Percentiles rank a stretch among this genome's conserved stretches.
phyloP scores from a whole-genome alignment of 2,113 vertebrate species.

The Verasper variegatus region DNA sequence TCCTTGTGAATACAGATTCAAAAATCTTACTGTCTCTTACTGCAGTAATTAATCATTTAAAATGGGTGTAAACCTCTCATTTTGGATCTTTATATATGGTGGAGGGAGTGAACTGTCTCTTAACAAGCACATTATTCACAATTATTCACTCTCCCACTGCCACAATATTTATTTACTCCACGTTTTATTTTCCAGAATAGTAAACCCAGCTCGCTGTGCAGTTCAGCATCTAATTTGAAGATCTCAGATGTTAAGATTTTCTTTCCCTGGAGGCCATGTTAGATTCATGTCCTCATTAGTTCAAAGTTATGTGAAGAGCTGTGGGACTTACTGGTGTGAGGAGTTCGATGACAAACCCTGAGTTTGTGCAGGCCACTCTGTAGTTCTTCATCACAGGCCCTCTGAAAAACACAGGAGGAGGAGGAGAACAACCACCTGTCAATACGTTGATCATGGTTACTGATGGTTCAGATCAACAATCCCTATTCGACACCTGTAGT shows the following conservation, averaged over 20 bases:
- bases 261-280: too few relatives aligned
- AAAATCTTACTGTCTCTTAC: too few relatives aligned
- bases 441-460: background rate
- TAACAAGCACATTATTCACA: background rate
- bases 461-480: too few relatives aligned
- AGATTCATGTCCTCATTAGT: background rate
- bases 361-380: conserved; percentile 75
- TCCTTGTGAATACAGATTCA: too few relatives aligned
- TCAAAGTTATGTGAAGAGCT: background rate
- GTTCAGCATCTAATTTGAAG: background rate
- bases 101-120: too few relatives aligned
- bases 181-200: background rate
- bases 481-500: too few relatives aligned
- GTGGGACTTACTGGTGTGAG: conserved; percentile 80
- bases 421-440: background rate
- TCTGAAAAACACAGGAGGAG: conserved; percentile 71
- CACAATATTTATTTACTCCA: background rate
- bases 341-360: conserved; percentile 82
- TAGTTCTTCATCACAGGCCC: conserved; percentile 82
- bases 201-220: background rate
- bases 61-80: too few relatives aligned
- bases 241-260: background rate
- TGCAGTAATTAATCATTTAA: background rate
- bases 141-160: background rate
- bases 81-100: too few relatives aligned